A percentile compares a stretch with the other conserved stretches of the same genome.
Evolutionary conservation across 1,140 invertebrate species (phyloP).

Genomic region (Leguminivora glycinivorella): DNA sequence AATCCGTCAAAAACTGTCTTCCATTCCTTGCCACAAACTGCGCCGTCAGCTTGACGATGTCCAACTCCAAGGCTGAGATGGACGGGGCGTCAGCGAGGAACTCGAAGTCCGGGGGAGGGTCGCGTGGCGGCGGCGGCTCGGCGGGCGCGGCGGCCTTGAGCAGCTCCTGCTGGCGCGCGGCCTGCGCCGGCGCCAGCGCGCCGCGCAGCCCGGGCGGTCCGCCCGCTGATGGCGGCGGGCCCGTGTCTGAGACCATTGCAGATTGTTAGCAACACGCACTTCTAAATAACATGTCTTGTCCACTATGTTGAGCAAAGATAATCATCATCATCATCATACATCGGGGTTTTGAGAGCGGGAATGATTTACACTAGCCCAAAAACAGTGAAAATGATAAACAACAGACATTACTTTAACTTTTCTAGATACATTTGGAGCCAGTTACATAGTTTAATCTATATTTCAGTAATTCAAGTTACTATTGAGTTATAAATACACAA

Average conservation of each 20-base stretch:
- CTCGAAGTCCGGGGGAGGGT: slow-evolving; percentile 97
- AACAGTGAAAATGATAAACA: no score
- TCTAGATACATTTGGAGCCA: no score
- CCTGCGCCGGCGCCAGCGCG: slow-evolving; percentile 84
- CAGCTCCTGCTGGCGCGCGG: slow-evolving; percentile 93
- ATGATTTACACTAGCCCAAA: no score
- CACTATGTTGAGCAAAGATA: no score
- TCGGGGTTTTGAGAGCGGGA: no score
- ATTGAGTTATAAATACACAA: no score
- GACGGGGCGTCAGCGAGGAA: slow-evolving; percentile 99
- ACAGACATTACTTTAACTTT: no score
- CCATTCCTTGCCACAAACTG: slow-evolving; percentile 99
- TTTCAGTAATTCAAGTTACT: no score
- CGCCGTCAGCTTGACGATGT: slow-evolving; percentile 98
- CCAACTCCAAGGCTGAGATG: slow-evolving; percentile 98
- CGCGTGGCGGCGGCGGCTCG: slow-evolving; percentile 95
- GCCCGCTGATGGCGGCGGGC: slow-evolving; percentile 39
- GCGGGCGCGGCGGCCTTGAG: slow-evolving; percentile 89
- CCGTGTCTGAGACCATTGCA: slow-evolving; percentile 42
- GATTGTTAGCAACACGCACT: background rate
- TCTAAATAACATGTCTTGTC: background rate
- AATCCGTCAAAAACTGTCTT: slow-evolving; percentile 96
- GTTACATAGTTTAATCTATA: no score
- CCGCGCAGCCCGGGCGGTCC: slow-evolving; percentile 52
- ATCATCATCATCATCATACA: no score